phyloP scores from a whole-genome alignment of 2,888 invertebrate genomes.

The Crocallis elinguaria region DNA sequence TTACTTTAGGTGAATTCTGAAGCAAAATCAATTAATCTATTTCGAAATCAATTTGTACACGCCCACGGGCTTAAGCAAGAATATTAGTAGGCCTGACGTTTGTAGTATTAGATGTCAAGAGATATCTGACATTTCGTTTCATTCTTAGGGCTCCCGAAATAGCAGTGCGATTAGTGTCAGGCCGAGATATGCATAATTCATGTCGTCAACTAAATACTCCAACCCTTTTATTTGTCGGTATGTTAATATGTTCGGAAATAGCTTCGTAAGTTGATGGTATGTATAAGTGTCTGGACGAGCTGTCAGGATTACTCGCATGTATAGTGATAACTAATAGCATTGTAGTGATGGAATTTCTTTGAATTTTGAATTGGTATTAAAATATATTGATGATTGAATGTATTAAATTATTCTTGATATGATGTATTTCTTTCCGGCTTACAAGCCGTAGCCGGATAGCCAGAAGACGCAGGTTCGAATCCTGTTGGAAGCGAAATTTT shows the following conservation, averaged over 20 bases:
- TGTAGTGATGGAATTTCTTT: too few species aligned
- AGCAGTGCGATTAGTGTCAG: slow-evolving; percentile 29
- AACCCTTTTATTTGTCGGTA: slow-evolving; percentile 24
- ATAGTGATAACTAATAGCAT: background rate
- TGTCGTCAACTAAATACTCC: slow-evolving; percentile 22
- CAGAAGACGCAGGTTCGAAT: too few species aligned
- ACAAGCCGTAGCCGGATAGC: too few species aligned
- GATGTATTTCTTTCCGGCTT: too few species aligned
- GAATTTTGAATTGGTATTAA: too few species aligned
- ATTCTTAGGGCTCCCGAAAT: slow-evolving; percentile 32
- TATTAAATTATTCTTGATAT: too few species aligned
- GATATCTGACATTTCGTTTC: slow-evolving; percentile 28
- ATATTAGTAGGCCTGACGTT: slow-evolving; percentile 13
- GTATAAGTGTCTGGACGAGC: background rate
- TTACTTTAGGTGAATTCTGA: slow-evolving; percentile 16
- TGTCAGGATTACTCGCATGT: background rate
- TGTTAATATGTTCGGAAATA: slow-evolving; percentile 31
- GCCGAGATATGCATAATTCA: slow-evolving; percentile 24
- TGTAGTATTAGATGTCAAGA: slow-evolving; percentile 24
- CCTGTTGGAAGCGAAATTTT: too few species aligned
- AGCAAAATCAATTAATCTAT: slow-evolving; percentile 21
- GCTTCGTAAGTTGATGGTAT: slow-evolving; percentile 17
- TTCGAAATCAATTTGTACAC: slow-evolving; percentile 17
- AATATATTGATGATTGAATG: too few species aligned
- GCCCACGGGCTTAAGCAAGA: background rate